Evolutionary conservation across 2,888 invertebrate genomes (phyloP), one percentile per base, ranked within the genome.

Genomic region (Lydus trimaculatus): DNA sequence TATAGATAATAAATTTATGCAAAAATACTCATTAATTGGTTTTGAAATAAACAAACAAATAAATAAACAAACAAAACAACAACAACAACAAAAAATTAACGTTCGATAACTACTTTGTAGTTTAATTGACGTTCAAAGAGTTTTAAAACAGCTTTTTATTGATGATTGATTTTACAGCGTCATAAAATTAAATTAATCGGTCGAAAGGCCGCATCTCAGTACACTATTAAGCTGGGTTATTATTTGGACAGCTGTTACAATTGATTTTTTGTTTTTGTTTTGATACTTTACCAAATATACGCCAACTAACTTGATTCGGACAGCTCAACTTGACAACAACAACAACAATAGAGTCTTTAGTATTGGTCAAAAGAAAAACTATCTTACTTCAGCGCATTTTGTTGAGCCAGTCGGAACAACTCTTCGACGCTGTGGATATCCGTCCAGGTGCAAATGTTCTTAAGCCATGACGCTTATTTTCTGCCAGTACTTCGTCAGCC

Each of bases 101-200:
- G 7, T n/a, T n/a, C 39, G 39, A 39, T 39, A 23, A 43, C 60
- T 61, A 71, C 71, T 68, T 71, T 71, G 71, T 71, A 58, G 36
- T 64, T 58, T 67, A 59, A 60, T 60, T 60, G 25, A 61, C 17
- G 39, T 28, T 39, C 61, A n/a, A 25, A 3, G n/a, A n/a, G 43
- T 43, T 39, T 61, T 66, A 64, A 64, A 59, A 59, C 63, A 62
- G 31, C 33, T 63, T 62, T 66, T 64, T 64, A 48, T 62, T 58
- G 60, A 39, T 63, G 60, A 60, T 70, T 65, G 63, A 52, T 68
- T 71, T 71, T 68, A 71, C 61, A 66, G 56, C 67, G 63, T 58
- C 33, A 59, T 71, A 68, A 71, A 71, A 66, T 65, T 71, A 71
- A 71, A 63, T 63, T 58, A 63, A 63, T 63, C 56, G 58, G 33